phyloP scores from a whole-genome alignment of 2,113 vertebrate genomes.

The Ellobius talpinus region DNA sequence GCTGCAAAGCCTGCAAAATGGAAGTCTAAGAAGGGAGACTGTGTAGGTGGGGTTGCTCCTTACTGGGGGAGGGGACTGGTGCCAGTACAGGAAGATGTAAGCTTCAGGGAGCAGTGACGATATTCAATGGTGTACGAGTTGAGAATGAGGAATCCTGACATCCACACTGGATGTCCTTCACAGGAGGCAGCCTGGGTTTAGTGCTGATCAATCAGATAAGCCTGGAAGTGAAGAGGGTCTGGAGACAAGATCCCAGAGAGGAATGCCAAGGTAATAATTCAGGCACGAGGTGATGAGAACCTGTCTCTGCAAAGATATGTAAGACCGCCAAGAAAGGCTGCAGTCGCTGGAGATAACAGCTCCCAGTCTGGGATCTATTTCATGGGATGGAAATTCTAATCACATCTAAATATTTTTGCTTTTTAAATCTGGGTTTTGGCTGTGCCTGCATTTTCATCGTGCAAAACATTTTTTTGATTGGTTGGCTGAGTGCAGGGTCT shows the following conservation, averaged over 20 bases:
- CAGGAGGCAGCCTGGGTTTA: neutral
- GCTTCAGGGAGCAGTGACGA: no score
- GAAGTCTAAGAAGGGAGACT: neutral
- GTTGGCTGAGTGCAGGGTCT: neutral
- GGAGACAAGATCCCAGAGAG: neutral
- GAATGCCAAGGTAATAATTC: neutral
- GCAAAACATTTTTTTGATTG: conserved; percentile 9
- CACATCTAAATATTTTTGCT: conserved; percentile 71
- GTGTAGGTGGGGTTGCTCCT: neutral
- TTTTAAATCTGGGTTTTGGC: conserved; percentile 68
- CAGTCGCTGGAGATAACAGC: neutral
- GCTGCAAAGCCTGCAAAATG: neutral
- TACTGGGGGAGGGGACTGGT: neutral
- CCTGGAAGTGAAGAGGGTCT: neutral
- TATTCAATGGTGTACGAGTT: accelerated
- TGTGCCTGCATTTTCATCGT: neutral
- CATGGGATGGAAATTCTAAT: conserved; percentile 62
- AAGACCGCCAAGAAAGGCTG: neutral
- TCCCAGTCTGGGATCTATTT: neutral
- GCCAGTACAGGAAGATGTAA: neutral
- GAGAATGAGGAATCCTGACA: neutral
- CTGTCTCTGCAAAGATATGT: neutral
- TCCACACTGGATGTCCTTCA: neutral
- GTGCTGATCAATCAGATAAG: neutral
- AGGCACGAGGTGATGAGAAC: neutral